Evolutionary conservation across 1,140 invertebrate genomes (phyloP), one percentile per base, ranked within the genome.

Genomic region (Drosophila virilis): DNA sequence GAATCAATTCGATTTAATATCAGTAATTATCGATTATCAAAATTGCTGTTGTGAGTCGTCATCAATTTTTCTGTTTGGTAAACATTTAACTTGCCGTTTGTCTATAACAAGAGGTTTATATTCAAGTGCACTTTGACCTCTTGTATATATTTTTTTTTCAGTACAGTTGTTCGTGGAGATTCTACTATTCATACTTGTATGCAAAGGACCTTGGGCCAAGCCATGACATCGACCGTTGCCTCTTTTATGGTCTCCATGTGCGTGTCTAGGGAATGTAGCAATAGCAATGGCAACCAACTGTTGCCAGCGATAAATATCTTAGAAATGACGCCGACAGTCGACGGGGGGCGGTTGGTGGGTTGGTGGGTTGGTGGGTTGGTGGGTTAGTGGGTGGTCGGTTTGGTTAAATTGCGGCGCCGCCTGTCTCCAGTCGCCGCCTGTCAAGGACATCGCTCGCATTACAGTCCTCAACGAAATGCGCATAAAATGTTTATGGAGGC

Each of bases 281-380:
- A 22, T 65, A 66, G 54, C 59, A 70, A 74, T 61, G 48, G 8
- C 51, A 67, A 78, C 76, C 76, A 78, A 78, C 76, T 78, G 76
- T 78, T 78, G 73, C 76, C 73, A 51, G 28, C 66, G 38, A 45
- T 61, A 71, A 75, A 61, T 70, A 55, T 65, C 70, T 57, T 4
- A 15, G 42, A 43, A 67, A 74, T 68, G 43, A 67, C 37, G 67
- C 22, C 57, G 40, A 57, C 28, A 51, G 7, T 54, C 33, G 38
- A 52, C 35, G 33, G 62, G 35, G 32, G 9, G 33, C 32, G 12
- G 28, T 17, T 9, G 7, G 7, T 15, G n/a, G 17, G 0, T 17
- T 17, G 17, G 17, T 17, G 17, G 12, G 28, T 17, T 9, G 7
- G 7, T 15, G n/a, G 17, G 0, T 17, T 17, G 17, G 17, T 17